Evolutionary conservation across 2,113 vertebrate genomes (phyloP), one percentile per base, ranked within the genome.

Genomic region (Chauna torquata): DNA sequence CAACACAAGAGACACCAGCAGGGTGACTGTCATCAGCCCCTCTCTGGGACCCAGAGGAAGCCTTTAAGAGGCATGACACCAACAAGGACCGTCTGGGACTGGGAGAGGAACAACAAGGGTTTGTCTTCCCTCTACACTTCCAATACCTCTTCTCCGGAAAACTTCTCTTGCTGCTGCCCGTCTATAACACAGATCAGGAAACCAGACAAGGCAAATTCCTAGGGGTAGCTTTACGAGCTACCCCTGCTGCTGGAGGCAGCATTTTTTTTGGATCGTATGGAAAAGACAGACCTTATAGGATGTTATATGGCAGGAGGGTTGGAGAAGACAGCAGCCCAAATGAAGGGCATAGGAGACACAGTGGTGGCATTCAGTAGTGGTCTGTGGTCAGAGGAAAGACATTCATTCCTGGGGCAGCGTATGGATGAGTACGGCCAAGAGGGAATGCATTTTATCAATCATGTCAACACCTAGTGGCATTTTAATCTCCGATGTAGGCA

Each of bases 251-350:
- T 52, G 16, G 66, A 54, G 34, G 49, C 25, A 71, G 38, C 14
- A 40, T 40, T 91, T 57, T 25, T 49, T 28, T 28, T 30, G 44
- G 27, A 36, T 64, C n/a, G 1, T 12, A 3, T 7, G 20, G 54
- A 58, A 71, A 88, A 85, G 12, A 16, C 36, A 49, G 38, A 32
- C 1, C 72, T 75, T 3, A 30, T 19, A 54, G 49, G 30, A 14
- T 76, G 34, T 47, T 1, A 1, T 1, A 0, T 1, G 34, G 16
- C 58, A 50, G 34, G 50, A 82, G 70, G 23, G 14, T 2, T 74
- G 36, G 36, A 50, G 64, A 28, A 6, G 10, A 9, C 58, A 44
- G 38, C 12, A 8, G 12, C 22, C 20, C 30, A 24, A 32, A 22
- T 5, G 6, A 52, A 22, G 23, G 38, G 58, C 54, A 77, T 58